Percentiles rank a stretch among this genome's conserved stretches.
Evolutionary conservation across 2,797 vertebrate genomes (phyloP).

Genomic region (Gallirallus australis): DNA sequence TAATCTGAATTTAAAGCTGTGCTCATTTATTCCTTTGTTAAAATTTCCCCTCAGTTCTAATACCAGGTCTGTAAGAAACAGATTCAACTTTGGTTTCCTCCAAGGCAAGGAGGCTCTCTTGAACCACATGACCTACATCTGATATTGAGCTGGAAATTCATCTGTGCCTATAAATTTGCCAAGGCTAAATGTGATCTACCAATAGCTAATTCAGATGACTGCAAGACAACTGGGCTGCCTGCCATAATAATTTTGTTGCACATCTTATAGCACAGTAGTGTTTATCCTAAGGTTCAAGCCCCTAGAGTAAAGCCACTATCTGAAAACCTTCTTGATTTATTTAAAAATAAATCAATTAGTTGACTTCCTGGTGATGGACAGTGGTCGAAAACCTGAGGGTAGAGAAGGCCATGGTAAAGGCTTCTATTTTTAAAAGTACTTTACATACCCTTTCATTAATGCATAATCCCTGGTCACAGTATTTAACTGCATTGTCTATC

Average conservation of each 20-base stretch:
- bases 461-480: not conserved
- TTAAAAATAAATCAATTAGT: not conserved
- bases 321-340: not conserved
- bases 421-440: not conserved
- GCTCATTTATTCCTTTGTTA: not conserved
- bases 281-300: not conserved
- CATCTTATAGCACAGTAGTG: not conserved
- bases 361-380: not conserved
- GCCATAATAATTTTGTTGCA: not conserved
- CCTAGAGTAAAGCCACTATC: not conserved
- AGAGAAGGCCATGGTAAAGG: not conserved
- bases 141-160: conserved; percentile 4
- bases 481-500: not conserved
- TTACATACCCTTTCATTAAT: not conserved
- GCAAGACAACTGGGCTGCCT: not conserved
- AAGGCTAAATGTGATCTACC: not conserved
- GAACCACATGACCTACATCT: not conserved
- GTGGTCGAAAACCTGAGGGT: not conserved
- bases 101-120: not conserved
- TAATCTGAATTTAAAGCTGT: conserved; percentile 1
- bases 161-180: not conserved
- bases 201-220: not conserved
- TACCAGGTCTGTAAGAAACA: not conserved
- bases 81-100: not conserved
- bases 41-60: not conserved